phyloP scores from a whole-genome alignment of 2,113 vertebrate genomes.

The Danionella cerebrum region DNA sequence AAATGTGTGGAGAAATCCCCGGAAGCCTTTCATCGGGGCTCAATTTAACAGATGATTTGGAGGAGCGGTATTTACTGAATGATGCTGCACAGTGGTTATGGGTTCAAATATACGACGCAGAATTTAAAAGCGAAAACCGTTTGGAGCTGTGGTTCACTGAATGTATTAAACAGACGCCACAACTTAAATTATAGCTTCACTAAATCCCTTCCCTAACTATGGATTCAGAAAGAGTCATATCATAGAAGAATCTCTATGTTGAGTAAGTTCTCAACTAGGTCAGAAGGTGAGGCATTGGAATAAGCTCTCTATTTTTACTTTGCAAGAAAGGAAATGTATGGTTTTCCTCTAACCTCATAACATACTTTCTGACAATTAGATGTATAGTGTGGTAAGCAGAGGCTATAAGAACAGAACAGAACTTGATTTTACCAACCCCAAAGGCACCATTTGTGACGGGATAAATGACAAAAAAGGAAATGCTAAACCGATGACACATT shows the following conservation, averaged over 20 bases:
- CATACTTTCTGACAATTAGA: slow-evolving; percentile 20
- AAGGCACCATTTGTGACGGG: slow-evolving; percentile 27
- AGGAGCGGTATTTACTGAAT: background rate
- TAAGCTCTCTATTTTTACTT: slow-evolving; percentile 11
- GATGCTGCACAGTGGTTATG: background rate
- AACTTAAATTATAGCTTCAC: slow-evolving; percentile 4
- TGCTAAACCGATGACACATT: slow-evolving; percentile 1
- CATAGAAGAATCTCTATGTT: background rate
- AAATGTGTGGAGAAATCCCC: background rate
- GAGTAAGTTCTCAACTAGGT: background rate
- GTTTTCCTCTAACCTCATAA: slow-evolving; percentile 37
- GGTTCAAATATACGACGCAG: background rate
- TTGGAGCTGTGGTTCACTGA: background rate
- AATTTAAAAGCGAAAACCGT: background rate
- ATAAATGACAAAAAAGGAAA: slow-evolving; percentile 3
- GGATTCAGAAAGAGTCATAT: slow-evolving; percentile 7
- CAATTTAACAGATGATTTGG: background rate
- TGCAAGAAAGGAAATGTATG: slow-evolving; percentile 18
- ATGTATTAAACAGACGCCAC: background rate
- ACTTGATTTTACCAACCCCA: background rate
- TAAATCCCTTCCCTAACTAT: slow-evolving; percentile 9
- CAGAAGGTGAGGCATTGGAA: slow-evolving; percentile 8
- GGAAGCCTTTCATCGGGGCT: background rate
- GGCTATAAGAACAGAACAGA: slow-evolving; percentile 36
- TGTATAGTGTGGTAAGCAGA: slow-evolving; percentile 31